Evolutionary conservation across 1,140 invertebrate species (phyloP).

Genomic region (Musca domestica): DNA sequence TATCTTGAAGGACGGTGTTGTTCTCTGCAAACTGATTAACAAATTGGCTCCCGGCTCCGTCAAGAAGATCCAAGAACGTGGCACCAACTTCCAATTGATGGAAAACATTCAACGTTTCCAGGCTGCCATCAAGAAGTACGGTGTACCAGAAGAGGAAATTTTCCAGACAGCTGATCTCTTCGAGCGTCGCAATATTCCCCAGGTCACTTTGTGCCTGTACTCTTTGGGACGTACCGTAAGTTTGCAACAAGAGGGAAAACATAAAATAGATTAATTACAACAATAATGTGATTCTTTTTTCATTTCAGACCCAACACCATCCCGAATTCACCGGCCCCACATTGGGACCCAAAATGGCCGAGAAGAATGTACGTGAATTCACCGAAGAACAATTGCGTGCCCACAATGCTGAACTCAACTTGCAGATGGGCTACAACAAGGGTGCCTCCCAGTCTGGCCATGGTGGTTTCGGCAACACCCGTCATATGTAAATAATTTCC

Average conservation of each 20-base stretch:
- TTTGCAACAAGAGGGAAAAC: constrained; percentile 36
- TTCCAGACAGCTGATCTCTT: constrained; percentile 99
- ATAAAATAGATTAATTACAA: not conserved
- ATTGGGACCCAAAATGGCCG: constrained; percentile 91
- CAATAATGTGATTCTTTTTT: not conserved
- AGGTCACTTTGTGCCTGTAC: constrained; percentile 90
- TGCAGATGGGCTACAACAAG: constrained; percentile 98
- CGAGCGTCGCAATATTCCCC: constrained; percentile 92
- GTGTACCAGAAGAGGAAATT: constrained; percentile 94
- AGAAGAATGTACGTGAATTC: constrained; percentile 90
- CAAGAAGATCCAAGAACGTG: constrained; percentile 93
- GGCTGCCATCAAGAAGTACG: constrained; percentile 88
- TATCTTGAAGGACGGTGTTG: constrained; percentile 85
- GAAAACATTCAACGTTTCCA: constrained; percentile 98
- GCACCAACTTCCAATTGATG: constrained; percentile 97
- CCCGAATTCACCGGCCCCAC: constrained; percentile 87
- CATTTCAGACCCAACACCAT: constrained; percentile 83
- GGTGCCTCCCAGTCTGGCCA: constrained; percentile 82
- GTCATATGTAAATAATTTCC: constrained; percentile 76
- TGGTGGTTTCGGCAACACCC: constrained; percentile 92
- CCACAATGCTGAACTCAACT: constrained; percentile 83
- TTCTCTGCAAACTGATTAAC: constrained; percentile 93
- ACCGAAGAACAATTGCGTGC: constrained; percentile 92
- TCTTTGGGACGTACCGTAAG: constrained; percentile 86
- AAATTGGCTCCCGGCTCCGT: constrained; percentile 92